A percentile compares a stretch with the other conserved stretches of the same genome.
Conservation (phyloP, 2,888 invertebrate species). For the Drosophila acutilabella region DNA sequence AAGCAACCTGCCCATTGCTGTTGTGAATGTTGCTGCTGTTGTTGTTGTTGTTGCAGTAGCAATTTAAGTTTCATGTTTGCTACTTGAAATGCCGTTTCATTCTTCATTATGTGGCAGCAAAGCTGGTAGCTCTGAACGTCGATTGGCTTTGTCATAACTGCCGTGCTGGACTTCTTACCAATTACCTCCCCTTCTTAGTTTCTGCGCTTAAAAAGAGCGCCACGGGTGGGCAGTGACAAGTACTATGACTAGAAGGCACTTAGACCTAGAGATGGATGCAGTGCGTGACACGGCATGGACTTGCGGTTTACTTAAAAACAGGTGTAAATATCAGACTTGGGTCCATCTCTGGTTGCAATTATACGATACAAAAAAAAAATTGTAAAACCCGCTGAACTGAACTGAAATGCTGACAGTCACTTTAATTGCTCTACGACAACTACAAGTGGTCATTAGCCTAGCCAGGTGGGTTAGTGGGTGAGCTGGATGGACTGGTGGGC, state of each 20-base stretch:
- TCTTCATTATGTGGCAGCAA: conserved; percentile 13
- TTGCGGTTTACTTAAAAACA: no score
- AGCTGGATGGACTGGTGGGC: background rate
- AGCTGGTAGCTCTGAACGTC: conserved; percentile 1
- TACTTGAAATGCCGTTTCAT: conserved; percentile 27
- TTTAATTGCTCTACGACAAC: conserved; percentile 71
- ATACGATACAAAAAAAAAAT: conserved; percentile 29
- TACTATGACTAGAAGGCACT: no score
- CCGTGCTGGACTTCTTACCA: conserved; percentile 20
- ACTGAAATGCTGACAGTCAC: conserved; percentile 50
- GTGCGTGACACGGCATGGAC: no score
- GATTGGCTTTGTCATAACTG: conserved; percentile 35
- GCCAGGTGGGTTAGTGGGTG: conserved; percentile 3
- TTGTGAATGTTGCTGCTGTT: conserved; percentile 2
- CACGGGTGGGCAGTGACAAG: no score
- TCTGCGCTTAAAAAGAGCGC: conserved; percentile 3
- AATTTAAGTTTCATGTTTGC: conserved; percentile 39
- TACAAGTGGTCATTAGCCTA: conserved; percentile 70
- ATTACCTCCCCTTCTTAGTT: conserved; percentile 1
- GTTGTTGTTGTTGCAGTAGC: conserved; percentile 6
- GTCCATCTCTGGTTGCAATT: conserved; percentile 19
- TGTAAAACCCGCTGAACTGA: conserved; percentile 56
- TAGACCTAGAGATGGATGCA: no score
- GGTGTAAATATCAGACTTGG: no score
- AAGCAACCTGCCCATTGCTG: conserved; percentile 27